Evolutionary conservation across 2,888 invertebrate genomes (phyloP), one percentile per base, ranked within the genome.

Genomic region (Ischnura elegans): DNA sequence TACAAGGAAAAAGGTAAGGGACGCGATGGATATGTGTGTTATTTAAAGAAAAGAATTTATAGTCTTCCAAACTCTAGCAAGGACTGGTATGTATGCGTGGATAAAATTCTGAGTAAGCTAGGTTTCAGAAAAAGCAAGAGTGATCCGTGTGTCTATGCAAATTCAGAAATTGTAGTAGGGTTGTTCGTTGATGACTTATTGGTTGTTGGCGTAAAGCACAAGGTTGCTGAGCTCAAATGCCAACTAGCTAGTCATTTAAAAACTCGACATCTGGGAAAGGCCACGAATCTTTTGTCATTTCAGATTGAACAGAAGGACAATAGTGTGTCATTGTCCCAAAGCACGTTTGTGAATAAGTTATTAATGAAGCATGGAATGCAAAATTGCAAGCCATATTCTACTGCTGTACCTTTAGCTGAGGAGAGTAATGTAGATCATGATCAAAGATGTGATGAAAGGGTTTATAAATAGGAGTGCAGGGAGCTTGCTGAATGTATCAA

Each of bases 41-140:
- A 51, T 36, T 55, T 61, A 61, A 55, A 47, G 66, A 93, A 66
- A 43, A 93, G 93, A 66, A 93, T 93, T 46, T 85, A 93, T 84
- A 85, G 93, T 43, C 93, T 85, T 8, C 93, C 93, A 87, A 93
- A 93, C 93, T 93, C 86, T 25, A 85, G 93, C 85, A 93, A 85
- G 85, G 93, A 93, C 47, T 93, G 85, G 85, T 85, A 93, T 93
- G 47, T 85, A 43, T 84, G 84, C 85, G 51, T 85, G 51, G 47
- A 93, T 29, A 85, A 43, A 84, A 47, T 76, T 84, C 45, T 93
- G 47, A 29, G 43, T 45, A 93, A 47, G 43, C 84, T 93, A n/a
- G 85, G 46, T n/a, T 93, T 93, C 29, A 84, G 47, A 51, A 93
- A 85, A 36, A 85, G 93, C 85, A 13, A 36, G 46, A 93, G 85